Base-by-base conservation (phyloP, 2,113 vertebrate genomes). In the Albula goreensis region DNA sequence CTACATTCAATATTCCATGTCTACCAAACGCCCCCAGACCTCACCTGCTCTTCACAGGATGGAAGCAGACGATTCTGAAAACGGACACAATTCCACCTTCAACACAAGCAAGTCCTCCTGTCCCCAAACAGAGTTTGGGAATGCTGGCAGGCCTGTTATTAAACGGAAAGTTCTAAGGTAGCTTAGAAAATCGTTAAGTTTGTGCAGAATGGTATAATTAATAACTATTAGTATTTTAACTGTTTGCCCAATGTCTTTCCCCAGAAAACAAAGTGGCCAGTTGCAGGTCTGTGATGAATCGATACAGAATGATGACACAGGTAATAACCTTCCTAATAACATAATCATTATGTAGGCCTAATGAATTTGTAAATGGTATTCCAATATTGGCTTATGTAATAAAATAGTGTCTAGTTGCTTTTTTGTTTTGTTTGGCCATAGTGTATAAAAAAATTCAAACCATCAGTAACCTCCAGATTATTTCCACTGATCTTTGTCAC, bases 81-180 rank as follows among this genome's bases (percentile, higher is more conserved):
- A 92, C 13, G 79, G 51, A 3, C 85, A 78, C 50, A 66, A 87
- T 19, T 89, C 85, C 7, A 63, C 53, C 6, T 86, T 84, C 25
- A 84, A 80, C 0, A 84, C 90, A 78, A 91, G 89, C 86, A 86
- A 74, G 53, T 48, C 83, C 0, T 90, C 91, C 5, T 86, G 80
- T 15, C 90, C 89, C 0, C 91, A 91, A 80, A 82, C 52, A 88
- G 84, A 78, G 25, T 53, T 41, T 60, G 57, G n/a, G 4, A 41
- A 56, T 8, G 89, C 83, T 41, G 80, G 60, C 41, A 90, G 88
- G 80, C 86, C 87, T 17, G 81, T 87, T 82, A 90, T 95, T 88
- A 95, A 93, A 86, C 94, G 95, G 1, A 96, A 96, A 89, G 94
- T 96, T 78, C 88, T 95, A 15, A 93, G 95, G 95, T 95, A 51